Evolutionary conservation across 2,113 vertebrate genomes (phyloP), one percentile per base, ranked within the genome.

Genomic region (Callaeas wilsoni): DNA sequence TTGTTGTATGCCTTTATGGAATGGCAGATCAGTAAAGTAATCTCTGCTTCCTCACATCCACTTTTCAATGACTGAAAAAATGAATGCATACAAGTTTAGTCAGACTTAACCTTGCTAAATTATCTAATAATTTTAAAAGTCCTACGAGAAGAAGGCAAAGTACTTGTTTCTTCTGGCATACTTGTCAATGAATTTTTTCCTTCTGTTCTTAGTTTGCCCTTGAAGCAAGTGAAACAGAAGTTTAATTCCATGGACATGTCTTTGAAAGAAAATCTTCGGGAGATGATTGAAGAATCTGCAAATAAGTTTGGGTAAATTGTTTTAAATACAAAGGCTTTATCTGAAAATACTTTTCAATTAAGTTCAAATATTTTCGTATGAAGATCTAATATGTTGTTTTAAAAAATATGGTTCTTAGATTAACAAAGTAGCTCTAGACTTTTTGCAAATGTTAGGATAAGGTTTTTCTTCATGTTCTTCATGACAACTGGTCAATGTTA

Each of bases 181-280:
- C 10, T 2, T 53, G 7, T 46, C 37, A 56, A 8, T 46, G 2
- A 67, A 7, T 41, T 53, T 87, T 80, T 90, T 64, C 39, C 33
- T 65, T 65, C 70, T 74, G 6, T 47, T 96, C 79, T 73, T 87
- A 99, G 99, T 46, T 98, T 99, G 13, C 99, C 99, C 44, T 97
- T 99, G 76, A 99, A 99, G 93, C 99, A 99, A 97, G 99, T 99
- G 73, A 98, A 98, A 64, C 99, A 99, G 97, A 99, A 99, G 60
- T 99, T 99, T 96, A 97, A 98, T 84, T 99, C 99, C 46, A 99
- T 99, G 99, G 99, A 99, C 69, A 96, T 99, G 39, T 97, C 99
- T 2, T 98, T 99, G 96, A 99, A 99, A 97, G 99, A 99, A 97
- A 99, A 99, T 94, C 97, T 99, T 44, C 97, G 97, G 65, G 99